Percentiles rank a stretch among this genome's conserved stretches.
Evolutionary conservation across 2,888 invertebrate genomes (phyloP).

Genomic region (Tiphia femorata): DNA sequence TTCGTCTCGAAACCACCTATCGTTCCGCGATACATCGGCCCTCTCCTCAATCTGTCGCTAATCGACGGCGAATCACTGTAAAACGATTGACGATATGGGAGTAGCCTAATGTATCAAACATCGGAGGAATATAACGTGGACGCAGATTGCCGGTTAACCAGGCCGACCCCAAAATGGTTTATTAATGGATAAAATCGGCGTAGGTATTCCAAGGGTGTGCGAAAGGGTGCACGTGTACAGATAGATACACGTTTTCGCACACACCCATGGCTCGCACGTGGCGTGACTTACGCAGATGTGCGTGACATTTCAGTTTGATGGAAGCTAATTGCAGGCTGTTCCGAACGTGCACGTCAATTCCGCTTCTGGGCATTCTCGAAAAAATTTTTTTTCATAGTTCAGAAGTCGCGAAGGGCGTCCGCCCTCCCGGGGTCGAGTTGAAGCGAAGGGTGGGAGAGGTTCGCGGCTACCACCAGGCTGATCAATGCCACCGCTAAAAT

Average conservation of each 20-base stretch:
- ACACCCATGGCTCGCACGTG: conserved; percentile 31
- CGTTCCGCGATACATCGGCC: conserved; percentile 10
- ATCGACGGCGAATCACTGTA: conserved; percentile 10
- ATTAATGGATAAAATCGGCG: conserved; percentile 49
- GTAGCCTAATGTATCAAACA: conserved; percentile 21
- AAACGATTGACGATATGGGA: conserved; percentile 11
- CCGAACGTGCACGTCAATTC: conserved; percentile 12
- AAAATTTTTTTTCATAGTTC: conserved; percentile 3
- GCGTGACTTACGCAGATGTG: conserved; percentile 42
- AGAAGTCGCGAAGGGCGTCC: neutral
- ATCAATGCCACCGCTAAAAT: neutral
- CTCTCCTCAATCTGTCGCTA: no score
- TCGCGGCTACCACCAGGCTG: neutral
- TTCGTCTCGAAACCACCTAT: no score
- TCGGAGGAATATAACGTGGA: conserved; percentile 35
- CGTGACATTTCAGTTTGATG: conserved; percentile 45
- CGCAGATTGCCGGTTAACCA: conserved; percentile 44
- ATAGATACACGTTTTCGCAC: conserved; percentile 8
- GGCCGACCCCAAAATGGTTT: conserved; percentile 46
- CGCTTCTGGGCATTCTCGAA: conserved; percentile 5
- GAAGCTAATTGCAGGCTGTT: conserved; percentile 40
- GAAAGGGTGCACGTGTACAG: conserved; percentile 22
- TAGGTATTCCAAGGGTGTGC: conserved; percentile 27
- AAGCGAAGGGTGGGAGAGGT: no score
- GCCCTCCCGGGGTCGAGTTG: no score